These are phyloP conservation scores for Gopherus evgoodei DNA, from an alignment of 2,113 vertebrate species.

Conservation along the genomic window DNA sequence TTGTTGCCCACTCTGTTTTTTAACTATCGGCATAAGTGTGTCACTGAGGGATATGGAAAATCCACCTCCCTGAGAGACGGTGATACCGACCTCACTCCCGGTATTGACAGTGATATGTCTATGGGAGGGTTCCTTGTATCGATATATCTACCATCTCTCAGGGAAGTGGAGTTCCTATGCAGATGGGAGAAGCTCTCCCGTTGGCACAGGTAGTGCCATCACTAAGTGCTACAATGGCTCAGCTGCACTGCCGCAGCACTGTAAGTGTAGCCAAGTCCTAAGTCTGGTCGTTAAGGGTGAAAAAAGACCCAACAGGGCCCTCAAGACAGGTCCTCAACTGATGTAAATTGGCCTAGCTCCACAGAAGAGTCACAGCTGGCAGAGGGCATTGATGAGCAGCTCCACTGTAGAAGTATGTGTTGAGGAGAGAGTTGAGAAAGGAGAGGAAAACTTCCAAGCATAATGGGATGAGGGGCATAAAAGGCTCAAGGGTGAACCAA, in stretches of 20 bases:
- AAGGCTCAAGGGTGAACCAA: neutral
- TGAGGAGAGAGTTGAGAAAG: neutral
- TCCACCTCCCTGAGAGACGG: neutral
- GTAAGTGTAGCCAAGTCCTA: neutral
- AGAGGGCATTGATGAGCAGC: neutral
- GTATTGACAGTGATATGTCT: neutral
- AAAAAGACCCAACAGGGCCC: neutral
- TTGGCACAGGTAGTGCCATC: neutral
- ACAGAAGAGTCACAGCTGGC: neutral
- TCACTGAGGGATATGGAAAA: neutral
- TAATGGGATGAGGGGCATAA: neutral
- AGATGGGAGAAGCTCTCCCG: no score
- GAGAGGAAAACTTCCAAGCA: neutral
- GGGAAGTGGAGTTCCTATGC: no score
- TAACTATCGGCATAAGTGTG: accelerated
- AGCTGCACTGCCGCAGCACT: neutral
- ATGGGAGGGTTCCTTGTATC: no score
- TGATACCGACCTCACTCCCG: neutral
- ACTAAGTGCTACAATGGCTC: no score
- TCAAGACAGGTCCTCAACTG: neutral
- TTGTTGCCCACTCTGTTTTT: neutral
- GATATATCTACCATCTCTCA: no score
- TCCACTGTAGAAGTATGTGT: accelerated
- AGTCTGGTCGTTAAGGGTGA: neutral
- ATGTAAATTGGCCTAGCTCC: neutral